Percentiles rank a stretch among this genome's conserved stretches.
Evolutionary conservation across 2,113 vertebrate species (phyloP).

Genomic region (Elephas maximus): DNA sequence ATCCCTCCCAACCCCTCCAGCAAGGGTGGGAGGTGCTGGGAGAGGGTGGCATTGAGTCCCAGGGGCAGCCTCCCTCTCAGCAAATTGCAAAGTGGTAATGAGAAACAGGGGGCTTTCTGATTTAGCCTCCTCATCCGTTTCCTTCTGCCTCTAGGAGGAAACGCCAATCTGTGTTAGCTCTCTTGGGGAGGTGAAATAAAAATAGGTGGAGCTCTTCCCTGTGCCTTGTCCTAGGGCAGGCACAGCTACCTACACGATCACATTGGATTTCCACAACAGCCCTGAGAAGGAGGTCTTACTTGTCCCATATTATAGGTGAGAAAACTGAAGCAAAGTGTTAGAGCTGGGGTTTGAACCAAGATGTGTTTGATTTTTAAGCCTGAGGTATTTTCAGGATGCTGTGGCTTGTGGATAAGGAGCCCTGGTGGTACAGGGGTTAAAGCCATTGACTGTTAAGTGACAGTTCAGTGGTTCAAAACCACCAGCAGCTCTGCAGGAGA

Average conservation of each 20-base stretch:
- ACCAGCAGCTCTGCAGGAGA: no score
- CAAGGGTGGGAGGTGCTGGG: neutral
- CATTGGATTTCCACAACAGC: neutral
- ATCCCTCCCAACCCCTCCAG: conserved; percentile 41
- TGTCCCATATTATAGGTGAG: neutral
- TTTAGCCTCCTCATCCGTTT: neutral
- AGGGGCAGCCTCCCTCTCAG: conserved; percentile 47
- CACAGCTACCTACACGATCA: neutral
- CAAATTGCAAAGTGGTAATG: conserved; percentile 65
- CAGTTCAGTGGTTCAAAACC: no score
- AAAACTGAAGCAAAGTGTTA: neutral
- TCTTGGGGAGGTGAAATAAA: conserved; percentile 29
- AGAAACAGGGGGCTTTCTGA: conserved; percentile 68
- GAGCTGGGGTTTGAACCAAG: neutral
- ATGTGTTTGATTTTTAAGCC: neutral
- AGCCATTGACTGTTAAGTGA: no score
- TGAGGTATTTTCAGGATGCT: neutral
- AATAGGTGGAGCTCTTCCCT: neutral
- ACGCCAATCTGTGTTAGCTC: conserved; percentile 26
- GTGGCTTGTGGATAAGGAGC: neutral
- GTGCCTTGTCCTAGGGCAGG: neutral
- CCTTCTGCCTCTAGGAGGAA: conserved; percentile 46
- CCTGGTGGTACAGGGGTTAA: no score
- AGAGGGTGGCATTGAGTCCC: neutral
- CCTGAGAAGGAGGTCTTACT: neutral